These are phyloP conservation scores for Philaethria dido DNA, from an alignment of 2,888 invertebrate genomes.

Conservation along the genomic window DNA sequence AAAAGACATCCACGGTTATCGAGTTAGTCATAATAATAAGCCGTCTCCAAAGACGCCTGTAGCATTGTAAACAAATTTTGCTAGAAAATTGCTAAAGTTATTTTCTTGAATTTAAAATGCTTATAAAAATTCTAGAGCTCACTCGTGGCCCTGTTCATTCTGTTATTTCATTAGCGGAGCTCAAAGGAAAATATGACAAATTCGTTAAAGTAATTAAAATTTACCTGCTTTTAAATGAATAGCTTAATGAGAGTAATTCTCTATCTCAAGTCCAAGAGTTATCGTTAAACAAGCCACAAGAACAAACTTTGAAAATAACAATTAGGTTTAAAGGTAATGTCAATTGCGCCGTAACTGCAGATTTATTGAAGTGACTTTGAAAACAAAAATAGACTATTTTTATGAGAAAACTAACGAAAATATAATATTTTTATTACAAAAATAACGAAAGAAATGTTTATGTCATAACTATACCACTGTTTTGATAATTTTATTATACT, in stretches of 20 bases:
- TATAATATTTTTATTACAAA: background rate
- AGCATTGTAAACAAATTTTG: slow-evolving; percentile 49
- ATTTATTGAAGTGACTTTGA: slow-evolving; percentile 20
- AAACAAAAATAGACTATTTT: background rate
- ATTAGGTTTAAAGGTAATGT: slow-evolving; percentile 35
- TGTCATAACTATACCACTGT: too few species aligned
- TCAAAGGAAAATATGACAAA: slow-evolving; percentile 77
- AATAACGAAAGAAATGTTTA: too few species aligned
- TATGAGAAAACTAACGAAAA: background rate
- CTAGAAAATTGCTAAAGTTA: slow-evolving; percentile 55
- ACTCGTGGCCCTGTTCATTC: slow-evolving; percentile 53
- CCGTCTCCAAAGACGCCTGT: slow-evolving; percentile 49
- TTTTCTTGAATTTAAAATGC: slow-evolving; percentile 58
- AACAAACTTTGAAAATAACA: slow-evolving; percentile 43
- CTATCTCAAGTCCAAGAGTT: slow-evolving; percentile 62
- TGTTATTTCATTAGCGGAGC: slow-evolving; percentile 67
- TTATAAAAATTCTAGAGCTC: slow-evolving; percentile 68
- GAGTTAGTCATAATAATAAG: slow-evolving; percentile 60
- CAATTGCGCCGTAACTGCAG: slow-evolving; percentile 30
- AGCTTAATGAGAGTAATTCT: slow-evolving; percentile 69
- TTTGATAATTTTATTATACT: too few species aligned
- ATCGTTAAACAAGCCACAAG: slow-evolving; percentile 42
- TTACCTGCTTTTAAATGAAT: slow-evolving; percentile 74
- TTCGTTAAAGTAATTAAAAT: slow-evolving; percentile 75
- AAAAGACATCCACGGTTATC: slow-evolving; percentile 64